A percentile compares a stretch with the other conserved stretches of the same genome.
Evolutionary conservation across 2,113 vertebrate species (phyloP).

Genomic region (Lipotes vexillifer): DNA sequence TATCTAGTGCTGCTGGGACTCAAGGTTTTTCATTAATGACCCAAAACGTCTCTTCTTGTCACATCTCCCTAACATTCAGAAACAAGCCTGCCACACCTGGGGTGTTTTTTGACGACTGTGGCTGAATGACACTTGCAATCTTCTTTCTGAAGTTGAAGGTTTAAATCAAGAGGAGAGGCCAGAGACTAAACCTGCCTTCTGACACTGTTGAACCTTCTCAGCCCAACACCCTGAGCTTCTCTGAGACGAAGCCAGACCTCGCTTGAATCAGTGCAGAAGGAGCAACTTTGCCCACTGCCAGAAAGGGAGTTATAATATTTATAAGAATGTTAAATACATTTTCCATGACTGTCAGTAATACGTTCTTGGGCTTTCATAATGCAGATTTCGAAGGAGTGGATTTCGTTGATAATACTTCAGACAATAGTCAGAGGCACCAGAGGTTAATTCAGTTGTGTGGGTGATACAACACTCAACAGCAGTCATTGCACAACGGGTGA

Average conservation of each 20-base stretch:
- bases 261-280: slow-evolving; percentile 67
- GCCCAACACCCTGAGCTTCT: slow-evolving; percentile 34
- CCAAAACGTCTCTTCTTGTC: not conserved
- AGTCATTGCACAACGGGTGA: not conserved
- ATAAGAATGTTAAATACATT: slow-evolving; percentile 75
- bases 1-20: not conserved
- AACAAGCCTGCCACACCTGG: not conserved
- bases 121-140: not conserved
- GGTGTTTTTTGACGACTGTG: not conserved
- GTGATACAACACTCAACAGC: not conserved
- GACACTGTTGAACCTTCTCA: not conserved
- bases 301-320: slow-evolving; percentile 72
- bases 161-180: slow-evolving; percentile 11
- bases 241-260: slow-evolving; percentile 67
- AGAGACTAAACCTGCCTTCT: not conserved
- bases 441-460: not conserved
- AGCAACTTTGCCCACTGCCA: slow-evolving; percentile 60
- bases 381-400: slow-evolving; percentile 58
- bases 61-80: not conserved
- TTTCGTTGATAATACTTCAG: slow-evolving; percentile 63
- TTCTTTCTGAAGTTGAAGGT: not conserved
- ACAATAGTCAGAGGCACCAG: slow-evolving; percentile 39
- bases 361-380: slow-evolving; percentile 59
- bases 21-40: not conserved
- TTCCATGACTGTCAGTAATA: slow-evolving; percentile 72